Conservation (phyloP, 1,140 invertebrate genomes). For the Amphibalanus amphitrite region DNA sequence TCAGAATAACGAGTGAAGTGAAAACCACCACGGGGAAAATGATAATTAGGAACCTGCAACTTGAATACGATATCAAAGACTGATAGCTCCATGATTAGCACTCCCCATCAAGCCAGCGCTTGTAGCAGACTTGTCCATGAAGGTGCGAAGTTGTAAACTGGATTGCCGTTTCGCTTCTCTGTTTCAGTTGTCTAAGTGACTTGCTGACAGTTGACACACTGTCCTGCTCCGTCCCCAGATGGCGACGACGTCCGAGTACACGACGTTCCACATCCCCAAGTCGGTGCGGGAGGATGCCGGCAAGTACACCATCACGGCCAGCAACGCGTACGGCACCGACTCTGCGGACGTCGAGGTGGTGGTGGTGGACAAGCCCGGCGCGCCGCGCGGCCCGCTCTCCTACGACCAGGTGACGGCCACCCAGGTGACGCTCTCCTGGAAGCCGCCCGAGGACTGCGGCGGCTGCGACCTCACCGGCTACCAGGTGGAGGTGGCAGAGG, state of each 20-base stretch:
- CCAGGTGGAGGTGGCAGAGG: slow-evolving; percentile 74
- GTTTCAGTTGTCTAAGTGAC: no score
- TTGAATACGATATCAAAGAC: no score
- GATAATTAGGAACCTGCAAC: no score
- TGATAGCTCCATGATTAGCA: no score
- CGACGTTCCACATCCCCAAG: slow-evolving; percentile 70
- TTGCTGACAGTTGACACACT: no score
- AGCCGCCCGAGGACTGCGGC: slow-evolving; percentile 79
- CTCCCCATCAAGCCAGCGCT: no score
- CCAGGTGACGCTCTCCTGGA: slow-evolving; percentile 77
- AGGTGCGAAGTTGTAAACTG: no score
- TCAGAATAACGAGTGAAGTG: no score
- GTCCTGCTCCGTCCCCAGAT: background rate
- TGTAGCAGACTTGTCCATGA: no score
- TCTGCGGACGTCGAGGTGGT: slow-evolving; percentile 83
- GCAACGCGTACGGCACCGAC: slow-evolving; percentile 76
- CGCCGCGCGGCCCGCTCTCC: slow-evolving; percentile 69
- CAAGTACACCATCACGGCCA: slow-evolving; percentile 73
- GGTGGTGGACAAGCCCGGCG: slow-evolving; percentile 73
- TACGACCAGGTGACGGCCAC: slow-evolving; percentile 64
- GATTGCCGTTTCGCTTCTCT: no score
- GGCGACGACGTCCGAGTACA: slow-evolving; percentile 57
- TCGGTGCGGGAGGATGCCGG: slow-evolving; percentile 79
- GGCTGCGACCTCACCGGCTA: slow-evolving; percentile 80
- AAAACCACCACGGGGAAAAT: no score